Evolutionary conservation across 2,888 invertebrate genomes (phyloP), one percentile per base, ranked within the genome.

Genomic region (Acheta domesticus): DNA sequence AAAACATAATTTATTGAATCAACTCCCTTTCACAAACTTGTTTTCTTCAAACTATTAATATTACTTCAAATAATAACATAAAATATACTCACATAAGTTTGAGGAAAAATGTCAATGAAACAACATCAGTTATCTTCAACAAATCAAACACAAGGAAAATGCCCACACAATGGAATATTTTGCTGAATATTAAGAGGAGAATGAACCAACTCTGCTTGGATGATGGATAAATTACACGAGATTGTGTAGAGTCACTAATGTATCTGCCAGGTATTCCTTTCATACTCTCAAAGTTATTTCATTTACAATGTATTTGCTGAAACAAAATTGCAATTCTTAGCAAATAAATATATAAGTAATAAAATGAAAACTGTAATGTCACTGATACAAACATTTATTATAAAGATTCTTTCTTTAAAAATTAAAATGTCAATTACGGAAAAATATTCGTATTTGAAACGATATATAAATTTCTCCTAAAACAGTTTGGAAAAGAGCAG

Each of bases 141-240:
- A 82, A 50, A 77, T 81, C 81, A 79, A 80, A 81, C 21, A 80
- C 80, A 23, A 81, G 73, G 75, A 81, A 82, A 23, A 81, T 74
- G n/a, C 80, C 80, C 19, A 80, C 76, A 77, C 81, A 81, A 74
- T 78, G 76, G 20, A 81, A 74, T 14, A 77, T 74, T 77, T 82
- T 82, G 74, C 81, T 79, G n/a, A 62, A 74, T 20, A 82, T 74
- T 21, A 82, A 73, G 74, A 82, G 80, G 48, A 79, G 48, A 16
- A 82, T 76, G 49, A 76, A 82, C 80, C 81, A 82, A 48, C 78
- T 80, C 19, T 78, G 80, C 75, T 79, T 82, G 12, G 80, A 81
- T 23, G 81, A 79, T 49, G 81, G 82, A 73, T 82, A 82, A 62
- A 82, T 81, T 11, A 81, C 82, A 75, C 81, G 79, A 14, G 80